Evolutionary conservation across 2,797 vertebrate species (phyloP).

Genomic region (Notolepis coatsorum): DNA sequence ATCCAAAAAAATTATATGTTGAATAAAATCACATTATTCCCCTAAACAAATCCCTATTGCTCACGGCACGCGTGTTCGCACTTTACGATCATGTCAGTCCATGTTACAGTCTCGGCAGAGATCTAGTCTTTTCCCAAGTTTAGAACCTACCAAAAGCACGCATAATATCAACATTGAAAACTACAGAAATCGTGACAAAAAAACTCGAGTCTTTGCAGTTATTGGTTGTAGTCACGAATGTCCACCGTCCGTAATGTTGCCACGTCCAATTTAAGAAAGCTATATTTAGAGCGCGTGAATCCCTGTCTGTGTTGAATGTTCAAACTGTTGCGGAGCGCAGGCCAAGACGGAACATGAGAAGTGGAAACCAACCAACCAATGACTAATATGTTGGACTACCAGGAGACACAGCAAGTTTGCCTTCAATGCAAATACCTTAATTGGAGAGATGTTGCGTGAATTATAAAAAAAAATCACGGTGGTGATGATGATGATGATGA

Average conservation of each 20-base stretch:
- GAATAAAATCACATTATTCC: conserved; percentile 16
- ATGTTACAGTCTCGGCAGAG: not conserved
- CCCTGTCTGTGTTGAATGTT: conserved; percentile 56
- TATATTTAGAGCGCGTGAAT: conserved; percentile 82
- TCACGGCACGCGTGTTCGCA: not conserved
- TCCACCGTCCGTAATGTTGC: conserved; percentile 11
- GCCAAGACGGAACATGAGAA: conserved; percentile 72
- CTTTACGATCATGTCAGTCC: conserved; percentile 13
- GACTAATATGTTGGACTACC: conserved; percentile 14
- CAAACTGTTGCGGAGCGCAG: conserved; percentile 36
- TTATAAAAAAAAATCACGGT: too few relatives aligned
- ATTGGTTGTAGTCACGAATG: conserved; percentile 30
- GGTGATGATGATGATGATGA: too few relatives aligned
- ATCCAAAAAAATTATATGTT: not conserved
- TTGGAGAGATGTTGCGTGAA: not conserved
- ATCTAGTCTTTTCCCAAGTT: not conserved
- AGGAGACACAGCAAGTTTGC: not conserved
- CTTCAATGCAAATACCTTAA: too few relatives aligned
- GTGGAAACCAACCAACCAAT: conserved; percentile 55
- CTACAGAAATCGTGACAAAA: not conserved
- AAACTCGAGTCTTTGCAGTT: not conserved
- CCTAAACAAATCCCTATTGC: conserved; percentile 12
- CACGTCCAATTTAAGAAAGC: conserved; percentile 56
- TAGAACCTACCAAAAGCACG: too few relatives aligned
- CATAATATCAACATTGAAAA: not conserved